Conservation (phyloP, 1,140 invertebrate species). For the Metopolophium dirhodum region DNA sequence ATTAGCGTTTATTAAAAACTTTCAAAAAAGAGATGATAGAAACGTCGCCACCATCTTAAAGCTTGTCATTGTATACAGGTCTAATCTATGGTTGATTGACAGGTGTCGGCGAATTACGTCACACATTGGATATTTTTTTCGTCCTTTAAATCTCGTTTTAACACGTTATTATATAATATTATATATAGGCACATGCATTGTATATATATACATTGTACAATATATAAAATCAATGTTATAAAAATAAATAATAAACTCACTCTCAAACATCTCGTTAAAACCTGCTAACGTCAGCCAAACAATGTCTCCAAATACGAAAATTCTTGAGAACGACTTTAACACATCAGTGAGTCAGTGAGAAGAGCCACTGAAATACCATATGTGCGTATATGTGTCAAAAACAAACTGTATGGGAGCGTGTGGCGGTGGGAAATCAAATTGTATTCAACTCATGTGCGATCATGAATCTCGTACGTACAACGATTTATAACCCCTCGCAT, state of each 20-base stretch:
- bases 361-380: neutral
- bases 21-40: neutral
- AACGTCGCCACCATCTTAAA: neutral
- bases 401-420: neutral
- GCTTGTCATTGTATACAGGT: neutral
- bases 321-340: neutral
- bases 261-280: slow-evolving; percentile 1
- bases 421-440: neutral
- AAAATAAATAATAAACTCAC: neutral
- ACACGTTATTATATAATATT: neutral
- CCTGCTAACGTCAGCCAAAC: neutral
- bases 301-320: neutral
- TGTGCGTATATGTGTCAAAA: neutral
- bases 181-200: neutral
- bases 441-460: neutral
- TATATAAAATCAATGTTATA: neutral
- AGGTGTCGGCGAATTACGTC: slow-evolving; percentile 7
- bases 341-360: neutral
- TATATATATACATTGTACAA: neutral
- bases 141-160: neutral
- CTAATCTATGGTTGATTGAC: neutral
- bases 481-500: neutral
- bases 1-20: neutral
- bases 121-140: neutral
- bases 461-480: neutral